Conservation (phyloP, 2,797 vertebrate genomes). For the Schizopygopsis malacanthus region DNA sequence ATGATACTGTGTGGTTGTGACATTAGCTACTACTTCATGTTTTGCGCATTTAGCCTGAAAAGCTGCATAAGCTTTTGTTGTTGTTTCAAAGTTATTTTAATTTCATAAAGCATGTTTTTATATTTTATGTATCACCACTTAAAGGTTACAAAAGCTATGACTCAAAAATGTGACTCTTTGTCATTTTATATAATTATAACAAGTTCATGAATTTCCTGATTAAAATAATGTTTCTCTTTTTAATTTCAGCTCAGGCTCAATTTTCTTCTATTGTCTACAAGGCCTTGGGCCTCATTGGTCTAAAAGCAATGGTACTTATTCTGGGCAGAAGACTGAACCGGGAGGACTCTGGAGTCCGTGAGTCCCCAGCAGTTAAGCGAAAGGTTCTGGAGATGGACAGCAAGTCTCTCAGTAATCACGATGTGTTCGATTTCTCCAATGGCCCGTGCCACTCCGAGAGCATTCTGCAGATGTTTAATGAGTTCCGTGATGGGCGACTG, state of each 20-base stretch:
- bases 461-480: constrained; percentile 95
- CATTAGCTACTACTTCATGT: neutral
- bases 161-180: neutral
- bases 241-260: constrained; percentile 3
- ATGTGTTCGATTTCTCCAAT: constrained; percentile 93
- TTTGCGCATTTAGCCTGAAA: neutral
- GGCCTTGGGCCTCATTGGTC: constrained; percentile 45
- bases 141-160: neutral
- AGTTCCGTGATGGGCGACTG: constrained; percentile 91
- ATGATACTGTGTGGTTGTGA: neutral
- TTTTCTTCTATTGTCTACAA: constrained; percentile 24
- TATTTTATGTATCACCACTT: neutral
- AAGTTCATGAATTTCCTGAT: constrained; percentile 9
- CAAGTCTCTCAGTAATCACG: constrained; percentile 85
- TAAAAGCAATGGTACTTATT: constrained; percentile 95
- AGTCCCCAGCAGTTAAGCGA: constrained; percentile 95
- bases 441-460: constrained; percentile 93
- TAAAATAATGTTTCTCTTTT: constrained; percentile 2
- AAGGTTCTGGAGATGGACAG: constrained; percentile 91
- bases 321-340: constrained; percentile 94
- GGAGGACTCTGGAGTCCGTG: constrained; percentile 90
- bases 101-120: neutral
- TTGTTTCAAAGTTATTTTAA: neutral
- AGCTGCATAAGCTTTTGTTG: neutral
- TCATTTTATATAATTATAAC: neutral